A percentile compares a stretch with the other conserved stretches of the same genome.
These are phyloP conservation scores for Hartigia nigra DNA, from an alignment of 2,888 invertebrate genomes.

Conservation along the genomic window DNA sequence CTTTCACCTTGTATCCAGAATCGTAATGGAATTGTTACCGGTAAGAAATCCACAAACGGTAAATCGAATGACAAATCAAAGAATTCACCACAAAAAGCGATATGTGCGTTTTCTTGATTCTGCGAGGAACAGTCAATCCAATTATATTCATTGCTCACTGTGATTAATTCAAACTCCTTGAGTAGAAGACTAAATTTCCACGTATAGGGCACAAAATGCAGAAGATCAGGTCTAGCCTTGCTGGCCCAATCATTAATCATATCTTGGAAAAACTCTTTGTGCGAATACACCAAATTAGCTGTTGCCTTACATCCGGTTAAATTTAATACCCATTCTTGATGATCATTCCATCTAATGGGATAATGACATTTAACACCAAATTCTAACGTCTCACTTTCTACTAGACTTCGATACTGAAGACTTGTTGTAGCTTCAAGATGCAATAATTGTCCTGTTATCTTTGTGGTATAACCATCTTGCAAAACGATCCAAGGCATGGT, in stretches of 20 bases:
- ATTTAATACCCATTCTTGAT: slow-evolving; percentile 93
- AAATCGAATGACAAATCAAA: slow-evolving; percentile 94
- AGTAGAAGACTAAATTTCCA: slow-evolving; percentile 92
- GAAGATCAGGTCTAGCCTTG: slow-evolving; percentile 91
- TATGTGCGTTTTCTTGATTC: slow-evolving; percentile 93
- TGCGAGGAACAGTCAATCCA: slow-evolving; percentile 99
- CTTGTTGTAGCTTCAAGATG: slow-evolving; percentile 97
- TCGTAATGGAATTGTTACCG: slow-evolving; percentile 87
- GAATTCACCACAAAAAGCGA: slow-evolving; percentile 93
- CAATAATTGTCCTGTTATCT: slow-evolving; percentile 92
- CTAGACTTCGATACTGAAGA: slow-evolving; percentile 89
- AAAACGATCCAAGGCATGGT: slow-evolving; percentile 94
- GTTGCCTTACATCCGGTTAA: slow-evolving; percentile 95
- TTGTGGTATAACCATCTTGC: slow-evolving; percentile 88
- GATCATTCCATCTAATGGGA: slow-evolving; percentile 95
- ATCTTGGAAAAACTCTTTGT: slow-evolving; percentile 96
- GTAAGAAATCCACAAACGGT: slow-evolving; percentile 94
- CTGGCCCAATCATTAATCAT: slow-evolving; percentile 97
- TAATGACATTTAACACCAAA: slow-evolving; percentile 90
- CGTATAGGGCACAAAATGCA: slow-evolving; percentile 96
- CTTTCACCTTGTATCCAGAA: slow-evolving; percentile 97
- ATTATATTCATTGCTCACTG: slow-evolving; percentile 95
- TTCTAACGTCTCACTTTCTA: slow-evolving; percentile 94
- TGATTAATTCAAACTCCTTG: slow-evolving; percentile 95
- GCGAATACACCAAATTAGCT: slow-evolving; percentile 90